Percentiles rank a stretch among this genome's conserved stretches.
Conservation (phyloP, 2,888 invertebrate genomes). For the Acleris literana region DNA sequence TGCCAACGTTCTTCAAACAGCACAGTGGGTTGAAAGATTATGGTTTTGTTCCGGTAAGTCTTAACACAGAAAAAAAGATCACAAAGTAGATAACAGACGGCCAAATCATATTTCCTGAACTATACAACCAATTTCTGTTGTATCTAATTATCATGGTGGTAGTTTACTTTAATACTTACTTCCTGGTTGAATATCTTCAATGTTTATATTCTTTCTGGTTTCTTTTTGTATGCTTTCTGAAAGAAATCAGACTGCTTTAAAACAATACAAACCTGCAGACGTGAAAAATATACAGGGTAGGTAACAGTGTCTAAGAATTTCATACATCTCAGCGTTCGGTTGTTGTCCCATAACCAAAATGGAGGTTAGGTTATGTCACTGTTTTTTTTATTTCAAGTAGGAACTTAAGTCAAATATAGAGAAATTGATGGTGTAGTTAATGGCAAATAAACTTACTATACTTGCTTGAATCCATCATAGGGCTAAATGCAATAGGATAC, state of each 20-base stretch:
- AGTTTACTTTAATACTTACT: constrained; percentile 70
- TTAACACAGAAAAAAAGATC: no score
- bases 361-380: constrained; percentile 26
- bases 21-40: no score
- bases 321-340: neutral
- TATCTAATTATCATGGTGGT: no score
- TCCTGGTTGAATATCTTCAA: constrained; percentile 85
- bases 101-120: no score
- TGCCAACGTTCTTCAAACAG: no score
- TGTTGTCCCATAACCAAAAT: no score
- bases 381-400: neutral
- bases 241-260: constrained; percentile 44
- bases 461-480: constrained; percentile 85
- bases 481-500: constrained; percentile 85
- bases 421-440: no score
- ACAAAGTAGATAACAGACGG: no score
- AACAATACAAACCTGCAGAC: no score
- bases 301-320: neutral
- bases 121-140: no score
- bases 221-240: constrained; percentile 81
- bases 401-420: no score
- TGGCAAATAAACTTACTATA: constrained; percentile 81
- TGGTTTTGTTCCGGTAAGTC: no score
- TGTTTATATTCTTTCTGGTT: constrained; percentile 77
- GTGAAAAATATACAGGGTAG: neutral